phyloP scores from a whole-genome alignment of 2,113 vertebrate genomes.

The Corythoichthys haematopterus region DNA sequence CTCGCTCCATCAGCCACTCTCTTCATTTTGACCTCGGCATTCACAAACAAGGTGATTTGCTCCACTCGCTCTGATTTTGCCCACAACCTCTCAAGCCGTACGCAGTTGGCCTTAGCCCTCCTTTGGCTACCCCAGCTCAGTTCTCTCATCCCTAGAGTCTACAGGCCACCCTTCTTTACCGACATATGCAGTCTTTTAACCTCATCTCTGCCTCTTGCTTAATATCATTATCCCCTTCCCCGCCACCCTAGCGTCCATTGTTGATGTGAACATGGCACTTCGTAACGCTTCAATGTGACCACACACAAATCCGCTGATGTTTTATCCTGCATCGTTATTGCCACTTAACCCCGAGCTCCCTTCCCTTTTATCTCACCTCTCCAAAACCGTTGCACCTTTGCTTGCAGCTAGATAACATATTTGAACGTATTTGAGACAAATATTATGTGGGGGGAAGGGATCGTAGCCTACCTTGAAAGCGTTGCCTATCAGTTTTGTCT shows the following conservation, averaged over 20 bases:
- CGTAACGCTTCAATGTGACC: constrained; percentile 57
- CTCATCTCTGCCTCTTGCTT: constrained; percentile 34
- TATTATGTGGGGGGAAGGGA: neutral
- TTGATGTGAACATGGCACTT: constrained; percentile 59
- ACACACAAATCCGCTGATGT: constrained; percentile 35
- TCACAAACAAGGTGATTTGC: constrained; percentile 66
- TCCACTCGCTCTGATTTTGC: constrained; percentile 6
- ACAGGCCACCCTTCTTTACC: constrained; percentile 59
- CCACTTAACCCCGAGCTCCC: constrained; percentile 60
- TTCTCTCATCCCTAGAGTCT: constrained; percentile 42
- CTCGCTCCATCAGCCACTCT: constrained; percentile 63
- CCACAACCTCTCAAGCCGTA: constrained; percentile 53
- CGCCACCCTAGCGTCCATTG: constrained; percentile 31
- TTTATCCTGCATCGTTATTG: constrained; percentile 61
- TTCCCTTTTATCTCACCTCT: constrained; percentile 57
- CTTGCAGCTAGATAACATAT: constrained; percentile 30
- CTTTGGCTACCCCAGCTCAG: constrained; percentile 44
- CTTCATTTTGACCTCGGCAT: constrained; percentile 55
- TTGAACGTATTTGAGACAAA: constrained; percentile 5
- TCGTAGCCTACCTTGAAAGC: neutral
- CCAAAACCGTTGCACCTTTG: constrained; percentile 19
- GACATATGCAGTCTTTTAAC: constrained; percentile 20
- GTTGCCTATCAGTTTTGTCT: neutral
- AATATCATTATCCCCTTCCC: constrained; percentile 35
- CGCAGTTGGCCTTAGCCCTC: constrained; percentile 55